Percentiles rank a stretch among this genome's conserved stretches.
phyloP scores from a whole-genome alignment of 1,140 invertebrate genomes.

The Calosoma granatense region DNA sequence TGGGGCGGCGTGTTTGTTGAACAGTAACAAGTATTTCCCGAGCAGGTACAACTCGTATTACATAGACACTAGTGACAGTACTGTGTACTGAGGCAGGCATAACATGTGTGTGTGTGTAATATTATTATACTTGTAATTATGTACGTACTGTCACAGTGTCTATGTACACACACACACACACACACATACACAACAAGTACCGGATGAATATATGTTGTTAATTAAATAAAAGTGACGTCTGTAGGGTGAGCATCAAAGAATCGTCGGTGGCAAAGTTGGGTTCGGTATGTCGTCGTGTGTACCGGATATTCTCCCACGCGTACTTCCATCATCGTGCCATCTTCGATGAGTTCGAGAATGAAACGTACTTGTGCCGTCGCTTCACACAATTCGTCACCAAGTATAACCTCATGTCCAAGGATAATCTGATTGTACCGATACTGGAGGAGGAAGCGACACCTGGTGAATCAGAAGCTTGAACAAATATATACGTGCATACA shows the following conservation, averaged over 20 bases:
- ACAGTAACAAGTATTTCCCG: conserved; percentile 99
- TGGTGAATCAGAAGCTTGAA: conserved; percentile 62
- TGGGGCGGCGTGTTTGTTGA: conserved; percentile 95
- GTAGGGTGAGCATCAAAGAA: conserved; percentile 96
- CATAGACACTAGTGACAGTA: too few species aligned
- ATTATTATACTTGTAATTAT: too few species aligned
- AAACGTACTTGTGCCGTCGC: conserved; percentile 89
- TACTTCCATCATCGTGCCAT: conserved; percentile 96
- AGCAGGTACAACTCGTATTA: conserved; percentile 76
- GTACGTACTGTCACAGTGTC: too few species aligned
- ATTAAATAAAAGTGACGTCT: conserved; percentile 27
- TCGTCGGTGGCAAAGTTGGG: conserved; percentile 96
- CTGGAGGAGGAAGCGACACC: conserved; percentile 58
- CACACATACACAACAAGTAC: too few species aligned
- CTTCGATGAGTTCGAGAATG: conserved; percentile 97
- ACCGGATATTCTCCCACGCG: conserved; percentile 99
- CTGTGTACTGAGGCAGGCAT: too few species aligned
- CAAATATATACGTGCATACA: too few species aligned
- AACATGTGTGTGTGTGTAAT: too few species aligned
- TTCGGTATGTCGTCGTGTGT: conserved; percentile 95
- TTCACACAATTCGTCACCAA: conserved; percentile 98
- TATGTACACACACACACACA: too few species aligned
- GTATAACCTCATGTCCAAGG: conserved; percentile 96
- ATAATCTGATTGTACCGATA: conserved; percentile 98
- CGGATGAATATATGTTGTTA: background rate